Evolutionary conservation across 2,888 invertebrate genomes (phyloP), one percentile per base, ranked within the genome.

Genomic region (Elegia similella): DNA sequence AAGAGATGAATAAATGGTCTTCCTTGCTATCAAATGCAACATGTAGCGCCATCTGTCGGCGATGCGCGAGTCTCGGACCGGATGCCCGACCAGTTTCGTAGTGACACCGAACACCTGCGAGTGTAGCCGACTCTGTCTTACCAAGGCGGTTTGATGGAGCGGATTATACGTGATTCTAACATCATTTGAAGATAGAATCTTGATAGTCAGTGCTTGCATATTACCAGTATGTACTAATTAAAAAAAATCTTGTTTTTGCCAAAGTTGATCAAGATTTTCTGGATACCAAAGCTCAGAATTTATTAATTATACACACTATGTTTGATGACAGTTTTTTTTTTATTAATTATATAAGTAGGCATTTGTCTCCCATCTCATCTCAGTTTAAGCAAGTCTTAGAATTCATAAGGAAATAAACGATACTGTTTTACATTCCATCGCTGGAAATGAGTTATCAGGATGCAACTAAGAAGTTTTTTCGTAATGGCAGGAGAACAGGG

Each of bases 41-140:
- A 63, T 62, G 75, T 76, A 74, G 71, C 84, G 88, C 88, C 89
- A 90, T 90, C 90, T 90, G 89, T 81, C 74, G 76, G 69, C 75
- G 74, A 65, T 60, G 65, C 64, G 70, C 68, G 70, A 72, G 66
- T 67, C 74, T 65, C 66, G 64, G 80, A 81, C 90, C 89, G 90
- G 90, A 90, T 90, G 75, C 88, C 77, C 79, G 82, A 91, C 90
- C 90, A 88, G 90, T 91, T 89, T 84, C 76, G 74, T 78, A 76
- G 79, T 76, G 84, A 86, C 83, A 84, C 77, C 76, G 81, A 81
- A 84, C 88, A 89, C 89, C 89, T 89, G 89, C 90, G 79, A 73
- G 72, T 69, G 64, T 66, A 73, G 70, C 65, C 65, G 72, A 71
- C 72, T 69, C 69, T 68, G 48, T 48, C 48, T 48, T 55, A 12